Conservation (phyloP, 2,888 invertebrate genomes). For the Drosophila robusta region DNA sequence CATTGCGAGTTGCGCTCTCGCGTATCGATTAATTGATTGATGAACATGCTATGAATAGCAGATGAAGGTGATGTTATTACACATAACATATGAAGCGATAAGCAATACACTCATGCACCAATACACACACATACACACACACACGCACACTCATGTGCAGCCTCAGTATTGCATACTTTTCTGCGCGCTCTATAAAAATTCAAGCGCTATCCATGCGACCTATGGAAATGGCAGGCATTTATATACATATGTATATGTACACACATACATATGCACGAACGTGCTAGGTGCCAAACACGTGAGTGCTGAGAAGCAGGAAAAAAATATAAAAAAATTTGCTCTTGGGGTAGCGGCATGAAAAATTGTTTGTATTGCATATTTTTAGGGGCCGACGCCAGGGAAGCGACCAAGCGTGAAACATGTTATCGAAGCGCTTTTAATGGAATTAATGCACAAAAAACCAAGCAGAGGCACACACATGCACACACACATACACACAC, state of each 20-base stretch:
- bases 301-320: constrained; percentile 31
- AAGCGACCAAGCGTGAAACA: constrained; percentile 70
- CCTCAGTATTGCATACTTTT: constrained; percentile 36
- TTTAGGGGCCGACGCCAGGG: constrained; percentile 63
- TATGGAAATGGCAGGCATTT: constrained; percentile 29
- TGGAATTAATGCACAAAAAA: constrained; percentile 68
- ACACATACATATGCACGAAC: constrained; percentile 1
- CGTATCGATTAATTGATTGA: constrained; percentile 80
- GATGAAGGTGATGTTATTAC: constrained; percentile 68
- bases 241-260: not conserved
- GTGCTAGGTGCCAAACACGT: constrained; percentile 53
- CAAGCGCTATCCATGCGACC: constrained; percentile 26
- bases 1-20: constrained; percentile 38
- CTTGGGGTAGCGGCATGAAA: constrained; percentile 55
- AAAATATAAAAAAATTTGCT: constrained; percentile 25
- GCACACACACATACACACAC: constrained; percentile 13
- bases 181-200: constrained; percentile 47
- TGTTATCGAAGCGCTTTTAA: constrained; percentile 72
- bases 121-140: not conserved
- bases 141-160: constrained; percentile 18
- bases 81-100: constrained; percentile 67
- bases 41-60: constrained; percentile 78
- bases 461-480: constrained; percentile 23
- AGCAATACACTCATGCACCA: constrained; percentile 28
- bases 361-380: constrained; percentile 75